Evolutionary conservation across 2,113 vertebrate species (phyloP), one percentile per base, ranked within the genome.

Genomic region (Numida meleagris): DNA sequence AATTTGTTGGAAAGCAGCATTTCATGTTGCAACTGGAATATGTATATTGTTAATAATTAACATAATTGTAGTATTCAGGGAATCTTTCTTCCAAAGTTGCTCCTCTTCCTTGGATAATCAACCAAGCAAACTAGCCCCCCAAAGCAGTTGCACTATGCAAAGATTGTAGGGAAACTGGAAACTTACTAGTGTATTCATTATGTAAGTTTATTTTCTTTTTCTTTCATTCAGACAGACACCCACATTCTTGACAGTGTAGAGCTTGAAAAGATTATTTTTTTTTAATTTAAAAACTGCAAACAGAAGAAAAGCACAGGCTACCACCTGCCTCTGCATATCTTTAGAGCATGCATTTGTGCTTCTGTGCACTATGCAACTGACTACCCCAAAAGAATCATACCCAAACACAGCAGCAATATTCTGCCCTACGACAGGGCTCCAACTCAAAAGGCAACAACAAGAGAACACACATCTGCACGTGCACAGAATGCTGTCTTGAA

Each of bases 201-300:
- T 91, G 94, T 90, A 94, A 86, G 85, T 90, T 88, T 82, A 87
- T 93, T 94, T 96, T 86, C 86, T 88, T 88, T 96, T 78, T 75
- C 83, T 84, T 90, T 86, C 96, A 93, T 95, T 96, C 91, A 95
- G 91, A 45, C 94, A 95, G 57, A 95, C 93, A 91, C 93, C 94
- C 94, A 95, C 91, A 94, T 86, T 78, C 91, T 87, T 96, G 91
- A 95, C 94, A 96, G 93, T 74, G 85, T 68, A 93, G 80, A 95
- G 92, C 95, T 94, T 90, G 94, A 88, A 95, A 95, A 89, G 17
- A 58, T 80, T 61, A 74, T 62, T 87, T 76, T 62, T 86, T 94
- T 92, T 87, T 29, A 4, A 83, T 90, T 93, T 82, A 81, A 91
- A 94, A 94, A 72, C 88, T 94, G 90, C 58, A 86, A 86, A 93